These are phyloP conservation scores for Subacronicta megacephala DNA, from an alignment of 2,888 invertebrate species.

Conservation along the genomic window DNA sequence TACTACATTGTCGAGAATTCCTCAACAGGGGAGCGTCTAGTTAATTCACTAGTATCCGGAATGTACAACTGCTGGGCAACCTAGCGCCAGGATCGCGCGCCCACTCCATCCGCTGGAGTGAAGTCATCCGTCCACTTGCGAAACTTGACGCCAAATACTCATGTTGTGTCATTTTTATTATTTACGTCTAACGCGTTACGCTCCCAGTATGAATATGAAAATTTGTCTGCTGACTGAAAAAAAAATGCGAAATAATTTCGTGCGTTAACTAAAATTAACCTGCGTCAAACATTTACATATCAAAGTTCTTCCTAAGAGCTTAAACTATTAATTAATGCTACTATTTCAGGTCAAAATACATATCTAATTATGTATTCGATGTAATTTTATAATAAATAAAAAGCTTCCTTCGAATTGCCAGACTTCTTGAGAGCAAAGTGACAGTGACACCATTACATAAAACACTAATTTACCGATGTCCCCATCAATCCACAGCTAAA, in stretches of 20 bases:
- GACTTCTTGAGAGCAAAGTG: not conserved
- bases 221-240: not conserved
- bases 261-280: too few species aligned
- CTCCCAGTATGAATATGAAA: not conserved
- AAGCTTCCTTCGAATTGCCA: not conserved
- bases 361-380: too few species aligned
- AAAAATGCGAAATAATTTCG: too few species aligned
- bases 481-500: slow-evolving; percentile 46
- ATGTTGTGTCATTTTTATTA: slow-evolving; percentile 25
- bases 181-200: slow-evolving; percentile 2
- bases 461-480: slow-evolving; percentile 18
- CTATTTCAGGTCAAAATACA: too few species aligned
- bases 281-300: too few species aligned
- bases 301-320: too few species aligned
- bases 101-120: slow-evolving; percentile 62
- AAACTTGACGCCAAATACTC: slow-evolving; percentile 46
- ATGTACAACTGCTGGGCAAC: slow-evolving; percentile 36
- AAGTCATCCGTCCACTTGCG: slow-evolving; percentile 60
- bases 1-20: not conserved
- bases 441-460: slow-evolving; percentile 1
- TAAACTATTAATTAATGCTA: too few species aligned
- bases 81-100: slow-evolving; percentile 53
- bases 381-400: too few species aligned
- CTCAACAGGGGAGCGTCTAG: slow-evolving; percentile 10
- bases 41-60: slow-evolving; percentile 46